Percentiles rank a stretch among this genome's conserved stretches.
Conservation (phyloP, 2,888 invertebrate genomes). For the Tiphia femorata region DNA sequence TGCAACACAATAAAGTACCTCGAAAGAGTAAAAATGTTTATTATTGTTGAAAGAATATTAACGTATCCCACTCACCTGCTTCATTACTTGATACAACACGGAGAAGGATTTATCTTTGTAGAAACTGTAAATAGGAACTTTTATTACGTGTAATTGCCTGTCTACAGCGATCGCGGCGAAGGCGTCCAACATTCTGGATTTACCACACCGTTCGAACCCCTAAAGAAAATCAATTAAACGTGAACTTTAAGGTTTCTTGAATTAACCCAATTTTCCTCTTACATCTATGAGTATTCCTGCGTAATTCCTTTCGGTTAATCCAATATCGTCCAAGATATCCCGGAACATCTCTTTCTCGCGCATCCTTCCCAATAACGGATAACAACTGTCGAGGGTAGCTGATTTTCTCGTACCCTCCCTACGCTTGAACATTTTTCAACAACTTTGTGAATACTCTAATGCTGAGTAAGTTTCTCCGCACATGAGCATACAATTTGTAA, state of each 20-base stretch:
- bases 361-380: slow-evolving; percentile 70
- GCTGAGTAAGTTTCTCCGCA: too few species aligned
- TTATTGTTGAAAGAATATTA: background rate
- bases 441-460: too few species aligned
- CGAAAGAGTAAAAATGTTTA: background rate
- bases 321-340: slow-evolving; percentile 53
- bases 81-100: slow-evolving; percentile 41
- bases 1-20: slow-evolving; percentile 1
- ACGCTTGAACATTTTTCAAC: too few species aligned
- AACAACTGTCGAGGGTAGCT: slow-evolving; percentile 21
- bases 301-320: slow-evolving; percentile 61
- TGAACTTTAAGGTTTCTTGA: background rate
- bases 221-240: slow-evolving; percentile 6
- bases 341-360: slow-evolving; percentile 70
- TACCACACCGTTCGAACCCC: slow-evolving; percentile 73
- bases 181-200: slow-evolving; percentile 73
- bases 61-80: slow-evolving; percentile 35
- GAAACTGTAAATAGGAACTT: slow-evolving; percentile 34
- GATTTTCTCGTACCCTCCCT: too few species aligned
- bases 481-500: too few species aligned
- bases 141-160: slow-evolving; percentile 37
- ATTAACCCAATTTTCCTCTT: background rate
- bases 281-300: slow-evolving; percentile 72
- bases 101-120: slow-evolving; percentile 38
- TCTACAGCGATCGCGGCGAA: slow-evolving; percentile 54